Evolutionary conservation across 1,140 invertebrate species (phyloP).

Genomic region (Drosophila athabasca): DNA sequence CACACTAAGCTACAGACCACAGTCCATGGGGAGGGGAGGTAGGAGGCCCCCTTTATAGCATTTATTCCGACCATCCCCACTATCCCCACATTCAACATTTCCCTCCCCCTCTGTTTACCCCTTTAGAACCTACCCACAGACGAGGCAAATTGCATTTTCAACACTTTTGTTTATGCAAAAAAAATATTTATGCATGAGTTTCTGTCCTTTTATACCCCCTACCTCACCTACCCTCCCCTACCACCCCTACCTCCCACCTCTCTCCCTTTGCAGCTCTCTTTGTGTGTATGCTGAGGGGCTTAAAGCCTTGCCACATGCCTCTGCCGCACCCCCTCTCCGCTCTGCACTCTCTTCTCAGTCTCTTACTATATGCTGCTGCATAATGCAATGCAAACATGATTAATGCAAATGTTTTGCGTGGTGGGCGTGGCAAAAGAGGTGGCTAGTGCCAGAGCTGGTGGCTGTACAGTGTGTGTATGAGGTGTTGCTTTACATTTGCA

Average conservation of each 20-base stretch:
- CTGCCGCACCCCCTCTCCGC: conserved; percentile 21
- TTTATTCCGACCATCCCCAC: no score
- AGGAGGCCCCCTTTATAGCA: background rate
- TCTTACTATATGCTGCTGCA: conserved; percentile 64
- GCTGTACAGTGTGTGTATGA: conserved; percentile 7
- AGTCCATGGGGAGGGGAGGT: background rate
- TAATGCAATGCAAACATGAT: conserved; percentile 81
- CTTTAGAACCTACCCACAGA: conserved; percentile 1
- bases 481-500: conserved; percentile 78
- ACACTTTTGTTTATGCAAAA: conserved; percentile 81
- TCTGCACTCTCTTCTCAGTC: no score
- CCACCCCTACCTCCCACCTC: background rate
- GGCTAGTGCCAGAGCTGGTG: no score
- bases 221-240: no score
- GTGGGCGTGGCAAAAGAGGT: conserved; percentile 57
- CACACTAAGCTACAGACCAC: conserved; percentile 47
- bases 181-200: conserved; percentile 63
- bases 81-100: no score
- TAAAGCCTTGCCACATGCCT: conserved; percentile 47
- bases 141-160: conserved; percentile 75
- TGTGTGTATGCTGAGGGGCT: conserved; percentile 45
- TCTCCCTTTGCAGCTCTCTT: background rate
- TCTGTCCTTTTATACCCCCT: conserved; percentile 17
- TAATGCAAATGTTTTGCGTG: conserved; percentile 81
- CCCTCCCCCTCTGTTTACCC: no score